phyloP scores from a whole-genome alignment of 2,797 vertebrate species.

The Megaceryle alcyon region DNA sequence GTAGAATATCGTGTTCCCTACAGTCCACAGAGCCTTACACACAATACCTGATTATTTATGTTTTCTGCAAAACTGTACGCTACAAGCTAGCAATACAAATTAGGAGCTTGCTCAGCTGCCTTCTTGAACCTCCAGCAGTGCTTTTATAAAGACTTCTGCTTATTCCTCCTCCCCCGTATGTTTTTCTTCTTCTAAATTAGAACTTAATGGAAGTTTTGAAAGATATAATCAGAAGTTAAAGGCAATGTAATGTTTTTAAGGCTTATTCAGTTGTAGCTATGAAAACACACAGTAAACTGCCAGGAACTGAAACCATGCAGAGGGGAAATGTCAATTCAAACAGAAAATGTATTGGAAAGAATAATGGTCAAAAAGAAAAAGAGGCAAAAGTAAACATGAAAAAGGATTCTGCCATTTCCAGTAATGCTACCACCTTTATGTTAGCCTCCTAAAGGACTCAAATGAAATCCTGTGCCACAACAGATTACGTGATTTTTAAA shows the following conservation, averaged over 20 bases:
- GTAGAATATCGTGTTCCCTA: neutral
- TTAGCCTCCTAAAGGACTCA: neutral
- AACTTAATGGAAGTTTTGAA: constrained; percentile 35
- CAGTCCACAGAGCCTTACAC: neutral
- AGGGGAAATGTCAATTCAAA: constrained; percentile 14
- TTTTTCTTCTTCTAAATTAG: constrained; percentile 15
- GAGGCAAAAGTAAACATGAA: neutral
- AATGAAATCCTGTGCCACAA: neutral
- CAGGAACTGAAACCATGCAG: constrained; percentile 26
- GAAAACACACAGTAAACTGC: constrained; percentile 32
- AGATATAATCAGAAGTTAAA: constrained; percentile 20
- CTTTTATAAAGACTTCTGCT: neutral
- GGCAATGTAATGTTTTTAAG: neutral
- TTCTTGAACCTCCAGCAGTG: constrained; percentile 13
- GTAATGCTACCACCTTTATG: neutral
- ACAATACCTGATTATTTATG: neutral
- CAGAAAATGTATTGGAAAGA: constrained; percentile 2
- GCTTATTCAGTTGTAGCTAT: constrained; percentile 37
- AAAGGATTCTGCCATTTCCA: neutral
- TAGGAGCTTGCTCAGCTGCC: neutral
- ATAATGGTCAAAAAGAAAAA: neutral
- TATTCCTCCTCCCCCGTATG: neutral
- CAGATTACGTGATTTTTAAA: neutral
- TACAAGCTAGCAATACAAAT: neutral
- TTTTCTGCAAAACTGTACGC: neutral